Percentiles rank a stretch among this genome's conserved stretches.
Evolutionary conservation across 1,140 invertebrate species (phyloP).

Genomic region (Atta texana): DNA sequence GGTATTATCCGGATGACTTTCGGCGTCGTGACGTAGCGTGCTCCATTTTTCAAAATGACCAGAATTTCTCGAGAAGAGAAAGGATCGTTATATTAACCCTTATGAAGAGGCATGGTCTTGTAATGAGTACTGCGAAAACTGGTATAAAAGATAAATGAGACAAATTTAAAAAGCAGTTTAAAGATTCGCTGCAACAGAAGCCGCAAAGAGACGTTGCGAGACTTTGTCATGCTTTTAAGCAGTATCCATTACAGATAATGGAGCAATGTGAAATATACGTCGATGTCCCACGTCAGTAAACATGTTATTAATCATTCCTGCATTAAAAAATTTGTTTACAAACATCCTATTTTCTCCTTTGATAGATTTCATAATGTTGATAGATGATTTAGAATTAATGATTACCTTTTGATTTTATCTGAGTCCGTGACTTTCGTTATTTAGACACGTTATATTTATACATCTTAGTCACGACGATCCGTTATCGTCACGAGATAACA

Average conservation of each 20-base stretch:
- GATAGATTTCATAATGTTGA: background rate
- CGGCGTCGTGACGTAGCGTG: conserved; percentile 2
- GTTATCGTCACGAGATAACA: conserved; percentile 66
- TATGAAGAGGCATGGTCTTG: no score
- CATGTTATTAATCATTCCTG: background rate
- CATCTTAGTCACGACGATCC: conserved; percentile 67
- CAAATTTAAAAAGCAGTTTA: conserved; percentile 29
- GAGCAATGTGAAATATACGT: background rate
- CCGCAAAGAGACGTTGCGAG: background rate
- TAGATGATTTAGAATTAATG: background rate
- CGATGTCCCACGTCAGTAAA: background rate
- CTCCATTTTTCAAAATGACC: conserved; percentile 42
- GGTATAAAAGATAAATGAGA: background rate
- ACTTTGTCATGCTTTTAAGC: background rate
- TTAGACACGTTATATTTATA: conserved; percentile 64
- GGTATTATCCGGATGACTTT: conserved; percentile 49
- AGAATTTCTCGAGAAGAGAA: conserved; percentile 18
- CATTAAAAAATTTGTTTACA: background rate
- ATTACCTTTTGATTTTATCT: conserved; percentile 60
- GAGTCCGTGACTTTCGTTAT: conserved; percentile 55
- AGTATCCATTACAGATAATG: background rate
- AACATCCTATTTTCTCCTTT: background rate
- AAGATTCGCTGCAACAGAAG: background rate
- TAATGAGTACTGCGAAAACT: background rate
- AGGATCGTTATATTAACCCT: conserved; percentile 19